Base-by-base conservation (phyloP, 2,888 invertebrate genomes). In the Phlogophora meticulosa region DNA sequence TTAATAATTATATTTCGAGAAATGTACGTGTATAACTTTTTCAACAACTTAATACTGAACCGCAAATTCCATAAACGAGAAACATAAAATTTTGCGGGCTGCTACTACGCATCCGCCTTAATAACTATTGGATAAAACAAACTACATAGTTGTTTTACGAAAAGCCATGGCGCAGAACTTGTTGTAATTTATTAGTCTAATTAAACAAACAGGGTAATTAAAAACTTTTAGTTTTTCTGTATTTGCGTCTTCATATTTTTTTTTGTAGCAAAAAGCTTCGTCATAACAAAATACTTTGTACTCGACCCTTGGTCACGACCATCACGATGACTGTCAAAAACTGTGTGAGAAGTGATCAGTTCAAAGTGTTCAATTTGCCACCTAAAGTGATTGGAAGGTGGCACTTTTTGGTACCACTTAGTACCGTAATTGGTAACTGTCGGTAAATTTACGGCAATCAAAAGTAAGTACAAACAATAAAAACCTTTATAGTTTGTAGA, bases 371-470 rank as follows among this genome's bases (percentile, higher is more conserved):
- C 64, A 65, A 78, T 73, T 63, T 59, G 55, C 43, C 51, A 58
- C 69, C 61, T 64, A 52, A 72, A 65, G 71, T 69, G 64, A 70
- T 71, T 66, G 56, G 59, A 60, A 63, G 60, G 77, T 79, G 67
- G 71, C 45, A 80, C 72, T 67, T 69, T 80, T 68, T 69, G 52
- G 64, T 69, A 52, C 78, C 55, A 76, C 74, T 76, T 73, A 68
- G 76, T 60, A 43, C 59, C 38, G 22, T 75, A 71, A 81, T 77
- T 68, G 82, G 53, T 71, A 48, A 72, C 66, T 72, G 56, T n/a
- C 11, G 17, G 62, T 42, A 68, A 81, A 71, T 75, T 72, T 22
- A 63, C 49, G 22, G 56, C 46, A 70, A 74, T 74, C 38, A 40
- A 2, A 10, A 20, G 13, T 67, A 62, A 79, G 64, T 77, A 64